A percentile compares a stretch with the other conserved stretches of the same genome.
Conservation (phyloP, 2,113 vertebrate species). For the Dunckerocampus dactyliophorus region DNA sequence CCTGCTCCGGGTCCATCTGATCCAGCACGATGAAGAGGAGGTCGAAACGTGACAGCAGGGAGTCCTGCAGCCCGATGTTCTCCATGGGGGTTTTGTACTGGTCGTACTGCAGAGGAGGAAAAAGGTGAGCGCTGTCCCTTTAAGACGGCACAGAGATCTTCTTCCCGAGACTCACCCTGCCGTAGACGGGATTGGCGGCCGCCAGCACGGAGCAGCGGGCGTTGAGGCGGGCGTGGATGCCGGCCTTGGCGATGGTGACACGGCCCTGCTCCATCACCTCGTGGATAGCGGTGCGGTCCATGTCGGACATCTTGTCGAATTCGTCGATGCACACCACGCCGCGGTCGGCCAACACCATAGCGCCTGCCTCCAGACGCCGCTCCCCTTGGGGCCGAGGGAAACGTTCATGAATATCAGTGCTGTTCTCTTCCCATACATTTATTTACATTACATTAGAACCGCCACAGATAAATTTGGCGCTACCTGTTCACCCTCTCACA, state of each 20-base stretch:
- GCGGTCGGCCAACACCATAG: slow-evolving; percentile 94
- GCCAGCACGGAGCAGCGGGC: slow-evolving; percentile 95
- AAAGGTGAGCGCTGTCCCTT: too few relatives aligned
- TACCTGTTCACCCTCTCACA: not conserved
- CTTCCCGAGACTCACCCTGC: slow-evolving; percentile 73
- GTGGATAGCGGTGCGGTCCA: slow-evolving; percentile 96
- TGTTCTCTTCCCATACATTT: not conserved
- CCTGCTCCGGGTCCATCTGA: slow-evolving; percentile 93
- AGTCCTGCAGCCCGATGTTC: slow-evolving; percentile 98
- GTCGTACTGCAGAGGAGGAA: slow-evolving; percentile 78
- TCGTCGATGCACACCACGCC: slow-evolving; percentile 97
- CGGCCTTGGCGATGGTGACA: slow-evolving; percentile 94
- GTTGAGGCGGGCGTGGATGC: slow-evolving; percentile 94
- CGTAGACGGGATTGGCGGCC: slow-evolving; percentile 92
- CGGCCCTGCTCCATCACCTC: slow-evolving; percentile 99
- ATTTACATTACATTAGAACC: not conserved
- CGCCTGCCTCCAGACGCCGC: slow-evolving; percentile 89
- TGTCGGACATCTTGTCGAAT: slow-evolving; percentile 98
- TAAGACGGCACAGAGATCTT: not conserved
- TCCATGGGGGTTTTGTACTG: slow-evolving; percentile 99
- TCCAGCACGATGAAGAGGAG: slow-evolving; percentile 96
- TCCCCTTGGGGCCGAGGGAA: slow-evolving; percentile 71
- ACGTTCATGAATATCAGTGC: not conserved
- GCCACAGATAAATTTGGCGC: too few relatives aligned
- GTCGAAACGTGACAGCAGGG: slow-evolving; percentile 92